A percentile compares a stretch with the other conserved stretches of the same genome.
These are phyloP conservation scores for Cyaniris semiargus DNA, from an alignment of 2,888 invertebrate genomes.

Conservation along the genomic window DNA sequence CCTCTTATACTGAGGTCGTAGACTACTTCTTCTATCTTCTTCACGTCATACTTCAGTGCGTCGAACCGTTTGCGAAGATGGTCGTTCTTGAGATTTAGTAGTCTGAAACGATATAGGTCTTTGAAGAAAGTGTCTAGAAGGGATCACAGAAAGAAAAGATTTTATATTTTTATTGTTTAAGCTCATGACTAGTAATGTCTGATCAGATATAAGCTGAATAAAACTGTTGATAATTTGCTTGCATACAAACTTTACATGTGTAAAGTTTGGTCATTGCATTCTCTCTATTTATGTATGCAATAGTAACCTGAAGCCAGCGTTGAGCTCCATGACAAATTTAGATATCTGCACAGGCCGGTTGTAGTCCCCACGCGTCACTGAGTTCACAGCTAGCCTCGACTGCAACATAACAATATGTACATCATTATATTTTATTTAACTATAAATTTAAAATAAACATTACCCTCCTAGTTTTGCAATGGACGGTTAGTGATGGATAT, in stretches of 20 bases:
- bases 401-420: slow-evolving; percentile 50
- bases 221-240: too few relatives aligned
- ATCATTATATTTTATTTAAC: too few relatives aligned
- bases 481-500: too few relatives aligned
- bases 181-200: too few relatives aligned
- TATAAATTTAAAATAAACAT: too few relatives aligned
- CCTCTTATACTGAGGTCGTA: slow-evolving; percentile 93
- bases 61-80: slow-evolving; percentile 92
- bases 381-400: slow-evolving; percentile 90
- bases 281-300: too few relatives aligned
- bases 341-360: slow-evolving; percentile 90
- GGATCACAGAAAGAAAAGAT: too few relatives aligned
- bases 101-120: slow-evolving; percentile 50
- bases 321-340: slow-evolving; percentile 91
- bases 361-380: slow-evolving; percentile 92
- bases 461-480: too few relatives aligned
- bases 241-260: too few relatives aligned
- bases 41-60: slow-evolving; percentile 93
- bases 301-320: slow-evolving; percentile 88
- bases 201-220: too few relatives aligned
- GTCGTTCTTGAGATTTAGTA: slow-evolving; percentile 95
- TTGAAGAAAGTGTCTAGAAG: background rate
- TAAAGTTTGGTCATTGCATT: too few relatives aligned
- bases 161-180: too few relatives aligned
- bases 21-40: slow-evolving; percentile 95